Base-by-base conservation (phyloP, 2,797 vertebrate genomes). In the Cephalopachus bancanus region DNA sequence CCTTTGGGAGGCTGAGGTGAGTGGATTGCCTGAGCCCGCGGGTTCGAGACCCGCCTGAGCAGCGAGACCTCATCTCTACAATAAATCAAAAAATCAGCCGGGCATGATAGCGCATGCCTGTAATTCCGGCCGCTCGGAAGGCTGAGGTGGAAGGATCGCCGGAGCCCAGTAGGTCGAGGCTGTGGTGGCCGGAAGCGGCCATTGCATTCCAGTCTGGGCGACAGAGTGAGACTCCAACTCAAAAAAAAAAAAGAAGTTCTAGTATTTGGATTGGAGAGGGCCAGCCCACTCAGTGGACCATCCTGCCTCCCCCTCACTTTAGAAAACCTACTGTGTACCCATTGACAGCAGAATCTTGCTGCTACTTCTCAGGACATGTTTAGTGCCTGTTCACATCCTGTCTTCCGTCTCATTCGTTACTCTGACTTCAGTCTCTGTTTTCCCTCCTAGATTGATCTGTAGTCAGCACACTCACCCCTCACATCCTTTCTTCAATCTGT, bases 191-290 rank as follows among this genome's bases (percentile, higher is more conserved):
- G n/a, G n/a, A n/a, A n/a, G n/a, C n/a, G n/a, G n/a, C n/a, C n/a
- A n/a, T n/a, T n/a, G n/a, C n/a, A n/a, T n/a, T n/a, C n/a, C n/a
- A n/a, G n/a, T n/a, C n/a, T n/a, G n/a, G n/a, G n/a, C n/a, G n/a
- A n/a, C n/a, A n/a, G n/a, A n/a, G n/a, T n/a, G n/a, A n/a, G n/a
- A n/a, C n/a, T n/a, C n/a, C n/a, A n/a, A n/a, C n/a, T n/a, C n/a
- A n/a, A n/a, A n/a, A n/a, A n/a, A n/a, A 94, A 92, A 83, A 80
- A 26, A 62, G 7, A 93, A 87, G 5, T 92, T 79, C 62, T 14
- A 20, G 37, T 83, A 55, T 93, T 79, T 92, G 22, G n/a, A 7
- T 76, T n/a, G 28, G 57, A 2, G 33, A 7, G 20, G 11, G 20
- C 30, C 9, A 51, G 7, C 37, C 12, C 28, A 59, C 22, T 83